Percentiles rank a stretch among this genome's conserved stretches.
phyloP scores from a whole-genome alignment of 2,113 vertebrate species.

The Tupaia tana region DNA sequence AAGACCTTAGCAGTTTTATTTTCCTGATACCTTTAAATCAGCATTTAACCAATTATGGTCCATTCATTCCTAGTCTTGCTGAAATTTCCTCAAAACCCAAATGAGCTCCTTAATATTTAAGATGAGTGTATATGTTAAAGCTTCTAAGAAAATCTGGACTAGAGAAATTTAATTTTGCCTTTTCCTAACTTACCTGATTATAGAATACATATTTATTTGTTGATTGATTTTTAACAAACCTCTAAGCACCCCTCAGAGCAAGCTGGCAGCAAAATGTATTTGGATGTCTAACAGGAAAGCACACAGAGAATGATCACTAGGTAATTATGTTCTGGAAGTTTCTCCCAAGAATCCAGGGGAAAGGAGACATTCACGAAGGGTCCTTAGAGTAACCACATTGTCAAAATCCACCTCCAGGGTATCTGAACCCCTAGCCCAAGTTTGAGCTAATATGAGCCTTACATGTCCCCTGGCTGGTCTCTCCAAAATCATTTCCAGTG shows the following conservation, averaged over 20 bases:
- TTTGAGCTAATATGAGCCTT: neutral
- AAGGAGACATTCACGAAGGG: neutral
- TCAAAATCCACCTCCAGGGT: neutral
- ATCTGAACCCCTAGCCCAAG: too few relatives aligned
- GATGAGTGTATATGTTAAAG: neutral
- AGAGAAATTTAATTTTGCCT: neutral
- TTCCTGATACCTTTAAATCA: neutral
- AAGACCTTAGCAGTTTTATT: neutral
- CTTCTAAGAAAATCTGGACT: neutral
- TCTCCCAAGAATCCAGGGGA: neutral
- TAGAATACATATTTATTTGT: neutral
- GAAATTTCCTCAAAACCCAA: neutral
- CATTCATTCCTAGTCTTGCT: neutral
- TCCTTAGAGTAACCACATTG: neutral
- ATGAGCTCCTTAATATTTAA: neutral
- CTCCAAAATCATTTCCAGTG: neutral
- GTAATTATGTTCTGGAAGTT: neutral
- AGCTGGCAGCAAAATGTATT: neutral
- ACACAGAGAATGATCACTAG: neutral
- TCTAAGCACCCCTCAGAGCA: neutral
- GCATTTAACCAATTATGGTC: neutral
- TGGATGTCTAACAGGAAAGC: neutral
- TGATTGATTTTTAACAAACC: neutral
- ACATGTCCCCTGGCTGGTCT: neutral
- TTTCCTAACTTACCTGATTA: neutral